phyloP scores from a whole-genome alignment of 2,888 invertebrate genomes.

The Acrobasis consociella region DNA sequence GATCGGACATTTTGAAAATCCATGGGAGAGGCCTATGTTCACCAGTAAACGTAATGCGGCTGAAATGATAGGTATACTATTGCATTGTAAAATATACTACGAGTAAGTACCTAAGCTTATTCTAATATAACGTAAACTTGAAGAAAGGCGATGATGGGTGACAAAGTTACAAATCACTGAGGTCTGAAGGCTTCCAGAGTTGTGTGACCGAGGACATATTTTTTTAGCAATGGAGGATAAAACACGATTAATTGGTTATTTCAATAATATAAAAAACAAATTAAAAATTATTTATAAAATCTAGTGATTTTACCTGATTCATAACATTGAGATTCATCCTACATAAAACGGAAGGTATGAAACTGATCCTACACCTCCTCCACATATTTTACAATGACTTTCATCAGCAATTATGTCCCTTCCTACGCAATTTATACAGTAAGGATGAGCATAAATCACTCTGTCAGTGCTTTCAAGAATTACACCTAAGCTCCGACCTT shows the following conservation, averaged over 20 bases:
- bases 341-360: constrained; percentile 12
- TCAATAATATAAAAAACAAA: too few relatives aligned
- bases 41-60: too few relatives aligned
- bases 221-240: neutral
- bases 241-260: neutral
- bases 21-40: too few relatives aligned
- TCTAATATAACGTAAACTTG: neutral
- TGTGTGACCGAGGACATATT: neutral
- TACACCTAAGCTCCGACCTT: constrained; percentile 62
- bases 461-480: constrained; percentile 53
- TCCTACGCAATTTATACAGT: constrained; percentile 24
- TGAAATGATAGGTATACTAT: too few relatives aligned
- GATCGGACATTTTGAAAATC: too few relatives aligned
- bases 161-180: neutral
- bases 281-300: too few relatives aligned
- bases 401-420: constrained; percentile 28
- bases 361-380: constrained; percentile 9
- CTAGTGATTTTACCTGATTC: too few relatives aligned
- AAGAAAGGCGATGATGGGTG: neutral
- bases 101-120: too few relatives aligned
- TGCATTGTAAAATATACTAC: too few relatives aligned
- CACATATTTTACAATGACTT: constrained; percentile 29
- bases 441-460: constrained; percentile 48
- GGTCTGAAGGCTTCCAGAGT: constrained; percentile 2
- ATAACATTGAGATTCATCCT: constrained; percentile 5